Evolutionary conservation across 2,113 vertebrate species (phyloP).

Genomic region (Sphyrna mokarran): DNA sequence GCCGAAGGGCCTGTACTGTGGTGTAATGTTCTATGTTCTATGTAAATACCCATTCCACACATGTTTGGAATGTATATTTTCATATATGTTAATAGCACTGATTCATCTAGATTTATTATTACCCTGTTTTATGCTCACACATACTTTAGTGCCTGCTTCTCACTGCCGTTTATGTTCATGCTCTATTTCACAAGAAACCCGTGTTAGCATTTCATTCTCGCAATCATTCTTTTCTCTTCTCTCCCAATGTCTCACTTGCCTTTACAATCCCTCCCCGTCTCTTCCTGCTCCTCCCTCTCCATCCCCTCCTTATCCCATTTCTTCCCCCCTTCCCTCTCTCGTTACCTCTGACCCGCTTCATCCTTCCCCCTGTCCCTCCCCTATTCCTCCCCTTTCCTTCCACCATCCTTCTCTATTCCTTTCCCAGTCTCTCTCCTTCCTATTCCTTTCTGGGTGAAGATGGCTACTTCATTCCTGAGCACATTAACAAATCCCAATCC

Average conservation of each 20-base stretch:
- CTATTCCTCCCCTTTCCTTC: neutral
- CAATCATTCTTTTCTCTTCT: neutral
- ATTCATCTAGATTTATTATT: neutral
- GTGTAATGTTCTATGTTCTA: no score
- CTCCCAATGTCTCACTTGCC: neutral
- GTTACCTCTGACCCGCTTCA: neutral
- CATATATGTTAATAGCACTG: neutral
- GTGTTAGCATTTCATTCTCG: neutral
- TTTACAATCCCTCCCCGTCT: neutral
- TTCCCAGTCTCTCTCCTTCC: no score
- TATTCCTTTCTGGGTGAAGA: no score
- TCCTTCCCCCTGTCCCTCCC: neutral
- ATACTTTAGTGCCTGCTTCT: neutral
- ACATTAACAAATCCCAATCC: neutral
- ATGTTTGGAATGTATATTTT: neutral
- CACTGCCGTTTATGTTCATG: no score
- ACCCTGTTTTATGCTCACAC: neutral
- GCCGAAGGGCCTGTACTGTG: no score
- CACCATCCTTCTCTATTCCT: no score
- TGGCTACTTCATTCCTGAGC: no score
- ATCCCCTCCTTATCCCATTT: neutral
- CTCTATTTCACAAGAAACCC: no score
- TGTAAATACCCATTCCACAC: no score
- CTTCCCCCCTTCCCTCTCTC: neutral
- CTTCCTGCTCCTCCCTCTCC: no score